Evolutionary conservation across 2,797 vertebrate species (phyloP).

Genomic region (Acanthis flammea): DNA sequence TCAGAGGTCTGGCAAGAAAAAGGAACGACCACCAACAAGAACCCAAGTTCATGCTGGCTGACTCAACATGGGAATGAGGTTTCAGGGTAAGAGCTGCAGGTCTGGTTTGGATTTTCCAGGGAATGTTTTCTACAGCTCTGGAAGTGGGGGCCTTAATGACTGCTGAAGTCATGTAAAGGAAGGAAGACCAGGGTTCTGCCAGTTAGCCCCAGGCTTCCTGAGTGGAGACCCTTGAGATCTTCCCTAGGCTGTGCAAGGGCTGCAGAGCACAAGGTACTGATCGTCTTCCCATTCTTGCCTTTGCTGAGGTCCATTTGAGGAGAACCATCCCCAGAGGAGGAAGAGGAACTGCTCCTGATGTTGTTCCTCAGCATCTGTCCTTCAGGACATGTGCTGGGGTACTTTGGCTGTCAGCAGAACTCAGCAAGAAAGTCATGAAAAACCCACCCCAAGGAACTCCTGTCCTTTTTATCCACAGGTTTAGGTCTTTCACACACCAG

Average conservation of each 20-base stretch:
- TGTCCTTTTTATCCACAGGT: not conserved
- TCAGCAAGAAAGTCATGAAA: accelerated
- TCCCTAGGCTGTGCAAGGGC: not conserved
- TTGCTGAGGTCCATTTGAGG: not conserved
- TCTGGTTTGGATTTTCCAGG: not conserved
- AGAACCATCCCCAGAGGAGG: not conserved
- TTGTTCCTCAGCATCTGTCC: not conserved
- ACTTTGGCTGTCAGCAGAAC: not conserved
- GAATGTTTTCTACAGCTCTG: not conserved
- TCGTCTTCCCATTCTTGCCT: not conserved
- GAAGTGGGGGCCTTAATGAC: not conserved
- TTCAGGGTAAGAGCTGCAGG: not conserved
- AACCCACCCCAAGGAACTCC: not conserved
- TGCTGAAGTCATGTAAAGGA: not conserved
- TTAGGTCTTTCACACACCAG: not conserved
- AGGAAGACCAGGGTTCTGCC: not conserved
- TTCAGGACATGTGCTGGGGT: not conserved
- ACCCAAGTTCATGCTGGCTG: not conserved
- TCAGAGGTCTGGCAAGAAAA: not conserved
- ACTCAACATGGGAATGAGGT: not conserved
- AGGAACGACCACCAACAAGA: not conserved
- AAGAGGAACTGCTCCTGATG: accelerated
- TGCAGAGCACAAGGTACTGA: not conserved
- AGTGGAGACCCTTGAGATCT: not conserved
- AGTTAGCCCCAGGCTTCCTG: not conserved